phyloP scores from a whole-genome alignment of 2,797 vertebrate species.

The Pantherophis alleghaniensis region DNA sequence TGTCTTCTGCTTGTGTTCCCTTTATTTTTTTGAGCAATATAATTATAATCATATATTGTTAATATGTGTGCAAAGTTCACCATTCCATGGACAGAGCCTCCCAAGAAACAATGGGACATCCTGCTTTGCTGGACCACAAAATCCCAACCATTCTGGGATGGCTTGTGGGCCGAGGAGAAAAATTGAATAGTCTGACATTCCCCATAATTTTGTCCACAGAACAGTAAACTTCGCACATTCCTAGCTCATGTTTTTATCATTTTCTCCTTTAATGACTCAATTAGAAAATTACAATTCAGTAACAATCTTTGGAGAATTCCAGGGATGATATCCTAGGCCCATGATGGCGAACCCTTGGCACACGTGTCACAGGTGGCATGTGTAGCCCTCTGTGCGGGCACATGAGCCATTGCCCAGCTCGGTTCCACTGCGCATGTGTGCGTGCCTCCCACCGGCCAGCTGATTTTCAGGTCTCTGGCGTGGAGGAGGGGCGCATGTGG shows the following conservation, averaged over 20 bases:
- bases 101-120: background rate
- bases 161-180: background rate
- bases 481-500: no score
- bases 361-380: no score
- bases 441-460: no score
- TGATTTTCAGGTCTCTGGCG: no score
- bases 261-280: background rate
- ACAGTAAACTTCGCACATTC: background rate
- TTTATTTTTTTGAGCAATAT: no score
- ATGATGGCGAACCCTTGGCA: no score
- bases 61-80: background rate
- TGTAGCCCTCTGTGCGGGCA: no score
- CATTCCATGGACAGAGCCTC: background rate
- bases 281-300: background rate
- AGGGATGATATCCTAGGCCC: background rate
- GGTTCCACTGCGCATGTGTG: no score
- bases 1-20: no score
- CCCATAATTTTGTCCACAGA: background rate
- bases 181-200: background rate
- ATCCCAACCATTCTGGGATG: background rate
- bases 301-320: background rate
- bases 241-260: background rate
- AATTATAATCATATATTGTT: background rate
- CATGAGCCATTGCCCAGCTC: no score
- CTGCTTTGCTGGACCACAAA: background rate